Evolutionary conservation across 2,797 vertebrate genomes (phyloP), one percentile per base, ranked within the genome.

Genomic region (Lepilemur ruficaudatus): DNA sequence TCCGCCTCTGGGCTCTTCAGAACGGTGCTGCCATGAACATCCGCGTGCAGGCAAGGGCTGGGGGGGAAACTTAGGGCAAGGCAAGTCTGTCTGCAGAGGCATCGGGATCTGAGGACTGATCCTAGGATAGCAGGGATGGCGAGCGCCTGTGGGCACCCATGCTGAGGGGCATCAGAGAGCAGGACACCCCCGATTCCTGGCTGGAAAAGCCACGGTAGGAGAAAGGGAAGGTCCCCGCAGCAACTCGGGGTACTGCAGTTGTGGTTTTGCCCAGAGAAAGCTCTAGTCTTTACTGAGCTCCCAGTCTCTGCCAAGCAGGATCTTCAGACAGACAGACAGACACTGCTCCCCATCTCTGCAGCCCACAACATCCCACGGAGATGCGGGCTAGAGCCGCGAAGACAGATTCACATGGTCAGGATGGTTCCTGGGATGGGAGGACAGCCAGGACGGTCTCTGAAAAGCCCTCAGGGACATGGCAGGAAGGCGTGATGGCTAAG

Each of bases 51-150:
- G 28, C 12, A 55, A 43, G 28, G 38, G 50, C n/a, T 14, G 30
- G 5, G 5, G 5, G 32, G 15, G 10, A 35, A n/a, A 12, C 82
- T 38, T 23, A 73, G 23, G 50, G 55, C 73, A 38, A 14, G 2
- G 35, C 15, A 35, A 57, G 30, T 41, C 59, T 52, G 7, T 61
- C 75, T 61, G 50, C 9, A 25, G 61, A 30, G 17, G 69, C 11
- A 3, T n/a, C 7, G 0, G 0, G 0, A 7, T 87, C 91, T 83
- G 35, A 79, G 20, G 32, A 7, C 6, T 18, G 18, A 17, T 69
- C 11, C 7, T 32, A 10, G 52, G 63, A n/a, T 0, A 2, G 28
- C 4, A 2, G n/a, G 38, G 23, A 57, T 5, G 7, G 22, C 11
- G 0, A 35, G 59, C 50, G 32, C 57, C 63, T 32, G 38, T 1